Conservation (phyloP, 1,140 invertebrate species). For the Tyrophagus putrescentiae region DNA sequence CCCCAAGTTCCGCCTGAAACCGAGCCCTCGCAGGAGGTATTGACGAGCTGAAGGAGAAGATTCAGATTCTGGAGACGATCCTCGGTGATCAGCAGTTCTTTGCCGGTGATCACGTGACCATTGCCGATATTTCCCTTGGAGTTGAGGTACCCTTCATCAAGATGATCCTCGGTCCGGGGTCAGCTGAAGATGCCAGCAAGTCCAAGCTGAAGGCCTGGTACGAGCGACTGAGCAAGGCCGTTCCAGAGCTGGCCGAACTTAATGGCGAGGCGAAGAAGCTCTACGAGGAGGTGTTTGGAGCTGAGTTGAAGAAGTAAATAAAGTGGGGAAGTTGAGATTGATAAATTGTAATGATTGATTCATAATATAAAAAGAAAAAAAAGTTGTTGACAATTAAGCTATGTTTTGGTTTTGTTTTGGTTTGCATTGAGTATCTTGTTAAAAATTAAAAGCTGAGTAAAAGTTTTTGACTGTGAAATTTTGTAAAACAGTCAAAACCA, state of each 20-base stretch:
- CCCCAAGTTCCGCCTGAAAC: not conserved
- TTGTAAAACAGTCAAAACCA: too few species aligned
- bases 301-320: too few species aligned
- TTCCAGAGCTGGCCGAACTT: not conserved
- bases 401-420: too few species aligned
- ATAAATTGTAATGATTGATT: too few species aligned
- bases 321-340: too few species aligned
- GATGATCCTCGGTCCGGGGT: constrained; percentile 33
- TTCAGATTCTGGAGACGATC: not conserved
- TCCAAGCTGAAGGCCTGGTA: not conserved
- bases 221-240: not conserved
- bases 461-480: too few species aligned
- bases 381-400: too few species aligned
- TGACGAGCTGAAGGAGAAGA: not conserved
- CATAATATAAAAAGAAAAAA: too few species aligned
- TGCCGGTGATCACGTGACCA: constrained; percentile 42
- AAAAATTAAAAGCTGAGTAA: too few species aligned
- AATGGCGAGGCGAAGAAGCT: not conserved
- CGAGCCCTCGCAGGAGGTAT: not conserved
- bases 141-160: constrained; percentile 24
- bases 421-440: too few species aligned
- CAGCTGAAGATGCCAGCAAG: not conserved
- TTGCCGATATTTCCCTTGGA: constrained; percentile 43
- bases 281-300: too few species aligned
- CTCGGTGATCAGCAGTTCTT: constrained; percentile 30